Conservation (phyloP, 2,888 invertebrate species). For the Rotaria magnacalcarata region DNA sequence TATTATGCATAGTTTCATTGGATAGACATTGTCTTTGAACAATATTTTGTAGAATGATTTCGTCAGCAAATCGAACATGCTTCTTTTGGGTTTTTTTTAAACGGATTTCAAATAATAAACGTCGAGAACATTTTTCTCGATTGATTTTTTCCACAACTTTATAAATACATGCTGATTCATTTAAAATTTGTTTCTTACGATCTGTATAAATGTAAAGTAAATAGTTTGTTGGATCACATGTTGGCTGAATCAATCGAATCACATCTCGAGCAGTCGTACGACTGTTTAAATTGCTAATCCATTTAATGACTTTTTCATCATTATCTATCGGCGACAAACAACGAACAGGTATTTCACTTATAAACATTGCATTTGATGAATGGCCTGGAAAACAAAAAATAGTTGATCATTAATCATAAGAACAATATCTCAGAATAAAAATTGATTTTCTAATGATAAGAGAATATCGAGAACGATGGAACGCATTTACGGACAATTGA, state of each 20-base stretch:
- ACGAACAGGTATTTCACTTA: constrained; percentile 33
- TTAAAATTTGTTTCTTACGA: not conserved
- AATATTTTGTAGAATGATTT: not conserved
- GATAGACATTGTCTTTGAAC: not conserved
- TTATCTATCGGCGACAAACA: not conserved
- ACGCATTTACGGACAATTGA: too few relatives aligned
- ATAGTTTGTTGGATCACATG: not conserved
- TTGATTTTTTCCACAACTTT: not conserved
- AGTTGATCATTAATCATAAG: too few relatives aligned
- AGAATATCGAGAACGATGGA: too few relatives aligned
- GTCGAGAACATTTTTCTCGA: not conserved
- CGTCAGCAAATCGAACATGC: constrained; percentile 12
- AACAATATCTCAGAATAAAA: too few relatives aligned
- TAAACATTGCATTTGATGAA: not conserved
- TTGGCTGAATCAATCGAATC: not conserved
- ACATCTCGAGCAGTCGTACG: not conserved
- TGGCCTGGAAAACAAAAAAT: not conserved
- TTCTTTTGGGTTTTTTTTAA: not conserved
- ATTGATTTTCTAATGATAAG: too few relatives aligned
- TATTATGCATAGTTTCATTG: not conserved
- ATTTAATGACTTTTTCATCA: not conserved
- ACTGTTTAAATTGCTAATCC: constrained; percentile 15
- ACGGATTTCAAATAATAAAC: not conserved
- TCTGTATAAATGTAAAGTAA: not conserved
- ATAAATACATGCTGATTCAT: not conserved